These are phyloP conservation scores for Malthinus seriepunctatus DNA, from an alignment of 2,888 invertebrate genomes.

Conservation along the genomic window DNA sequence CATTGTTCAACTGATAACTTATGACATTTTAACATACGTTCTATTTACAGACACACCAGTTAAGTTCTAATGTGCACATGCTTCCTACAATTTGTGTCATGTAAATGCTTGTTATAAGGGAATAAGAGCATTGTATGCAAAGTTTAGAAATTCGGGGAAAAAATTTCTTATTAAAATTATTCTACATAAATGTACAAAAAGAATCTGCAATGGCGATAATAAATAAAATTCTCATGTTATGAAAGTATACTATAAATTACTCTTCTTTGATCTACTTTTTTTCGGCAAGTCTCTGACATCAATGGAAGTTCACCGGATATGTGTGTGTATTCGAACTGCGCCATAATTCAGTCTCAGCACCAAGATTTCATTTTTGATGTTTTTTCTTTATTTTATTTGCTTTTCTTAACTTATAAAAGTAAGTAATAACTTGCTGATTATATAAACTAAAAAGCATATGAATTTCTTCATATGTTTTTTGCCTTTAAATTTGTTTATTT, in stretches of 20 bases:
- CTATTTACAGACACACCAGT: conserved; percentile 34
- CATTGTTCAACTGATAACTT: conserved; percentile 46
- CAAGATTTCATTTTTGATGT: conserved; percentile 19
- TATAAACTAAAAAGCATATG: conserved; percentile 6
- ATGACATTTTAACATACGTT: conserved; percentile 46
- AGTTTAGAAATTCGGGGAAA: too few relatives aligned
- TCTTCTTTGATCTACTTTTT: conserved; percentile 28
- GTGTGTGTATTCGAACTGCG: conserved; percentile 22
- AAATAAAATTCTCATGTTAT: conserved; percentile 22
- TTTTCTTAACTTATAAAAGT: conserved; percentile 12
- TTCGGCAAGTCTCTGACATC: conserved; percentile 17
- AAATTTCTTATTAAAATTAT: too few relatives aligned
- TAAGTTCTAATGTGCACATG: conserved; percentile 30
- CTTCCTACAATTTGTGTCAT: conserved; percentile 13
- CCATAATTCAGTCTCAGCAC: conserved; percentile 16
- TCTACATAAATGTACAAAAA: conserved; percentile 5
- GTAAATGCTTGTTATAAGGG: background rate
- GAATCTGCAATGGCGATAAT: conserved; percentile 15
- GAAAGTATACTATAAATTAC: conserved; percentile 29
- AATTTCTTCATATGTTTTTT: background rate
- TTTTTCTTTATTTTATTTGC: conserved; percentile 16
- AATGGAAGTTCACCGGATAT: conserved; percentile 25
- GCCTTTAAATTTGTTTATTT: too few relatives aligned
- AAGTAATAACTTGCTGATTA: conserved; percentile 18
- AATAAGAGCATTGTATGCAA: too few relatives aligned